Conservation (phyloP, 2,113 vertebrate species). For the Laterallus jamaicensis region DNA sequence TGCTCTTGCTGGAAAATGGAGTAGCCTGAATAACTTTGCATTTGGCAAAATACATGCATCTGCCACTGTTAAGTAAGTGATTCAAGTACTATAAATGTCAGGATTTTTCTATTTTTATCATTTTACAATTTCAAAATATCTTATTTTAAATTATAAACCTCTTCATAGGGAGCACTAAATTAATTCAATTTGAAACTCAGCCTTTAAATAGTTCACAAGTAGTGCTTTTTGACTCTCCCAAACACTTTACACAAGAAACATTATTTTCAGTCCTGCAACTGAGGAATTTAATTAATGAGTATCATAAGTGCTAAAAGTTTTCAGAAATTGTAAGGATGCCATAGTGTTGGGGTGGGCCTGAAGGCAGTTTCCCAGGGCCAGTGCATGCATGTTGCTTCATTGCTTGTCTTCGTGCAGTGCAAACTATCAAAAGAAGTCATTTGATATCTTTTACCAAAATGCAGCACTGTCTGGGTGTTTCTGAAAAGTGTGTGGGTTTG, state of each 20-base stretch:
- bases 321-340: not conserved
- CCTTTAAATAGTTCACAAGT: not conserved
- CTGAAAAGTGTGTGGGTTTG: not conserved
- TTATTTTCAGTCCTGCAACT: not conserved
- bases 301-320: not conserved
- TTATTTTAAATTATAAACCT: not conserved
- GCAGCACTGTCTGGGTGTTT: not conserved
- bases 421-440: not conserved
- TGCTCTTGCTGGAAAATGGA: not conserved
- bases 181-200: not conserved
- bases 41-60: not conserved
- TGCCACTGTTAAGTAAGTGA: not conserved
- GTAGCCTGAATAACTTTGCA: not conserved
- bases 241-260: not conserved
- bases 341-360: accelerated
- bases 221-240: not conserved
- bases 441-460: not conserved
- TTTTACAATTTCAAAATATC: not conserved
- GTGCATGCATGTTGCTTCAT: not conserved
- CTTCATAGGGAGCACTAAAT: not conserved
- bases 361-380: not conserved
- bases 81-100: not conserved
- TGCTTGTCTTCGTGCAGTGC: not conserved
- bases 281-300: not conserved
- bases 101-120: not conserved